A percentile compares a stretch with the other conserved stretches of the same genome.
Conservation (phyloP, 1,140 invertebrate genomes). For the Ephestia elutella region DNA sequence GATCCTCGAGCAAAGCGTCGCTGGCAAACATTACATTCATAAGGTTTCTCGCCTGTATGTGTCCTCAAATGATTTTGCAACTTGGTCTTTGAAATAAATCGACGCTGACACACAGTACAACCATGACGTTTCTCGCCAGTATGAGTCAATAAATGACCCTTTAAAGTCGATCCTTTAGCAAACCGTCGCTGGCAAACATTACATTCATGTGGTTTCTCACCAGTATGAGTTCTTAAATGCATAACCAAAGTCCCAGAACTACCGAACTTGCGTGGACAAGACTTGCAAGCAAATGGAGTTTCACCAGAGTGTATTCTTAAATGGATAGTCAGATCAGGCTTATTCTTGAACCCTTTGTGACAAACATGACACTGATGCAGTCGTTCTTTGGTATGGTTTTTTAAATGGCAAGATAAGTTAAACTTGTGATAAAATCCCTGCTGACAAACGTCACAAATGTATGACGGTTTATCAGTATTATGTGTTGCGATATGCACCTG, state of each 20-base stretch:
- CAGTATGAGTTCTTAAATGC: conserved; percentile 32
- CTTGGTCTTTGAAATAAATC: no score
- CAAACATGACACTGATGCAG: conserved; percentile 33
- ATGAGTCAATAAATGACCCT: no score
- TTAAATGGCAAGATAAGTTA: neutral
- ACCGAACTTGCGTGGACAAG: conserved; percentile 64
- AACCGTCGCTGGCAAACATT: no score
- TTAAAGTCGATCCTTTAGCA: no score
- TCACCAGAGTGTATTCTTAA: neutral
- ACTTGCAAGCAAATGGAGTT: conserved; percentile 78
- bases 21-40: no score
- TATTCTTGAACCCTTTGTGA: neutral
- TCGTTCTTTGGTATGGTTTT: neutral
- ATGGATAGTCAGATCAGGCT: neutral
- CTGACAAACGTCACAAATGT: neutral
- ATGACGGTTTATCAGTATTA: no score
- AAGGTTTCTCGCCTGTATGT: no score
- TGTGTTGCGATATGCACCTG: neutral
- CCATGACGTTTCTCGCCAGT: no score
- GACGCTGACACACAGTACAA: no score
- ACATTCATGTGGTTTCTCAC: no score
- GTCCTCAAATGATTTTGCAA: no score
- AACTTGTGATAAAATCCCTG: neutral
- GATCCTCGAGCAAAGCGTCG: no score
- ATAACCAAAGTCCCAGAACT: conserved; percentile 60